A percentile compares a stretch with the other conserved stretches of the same genome.
Evolutionary conservation across 2,888 invertebrate genomes (phyloP).

Genomic region (Nomada hirtipes): DNA sequence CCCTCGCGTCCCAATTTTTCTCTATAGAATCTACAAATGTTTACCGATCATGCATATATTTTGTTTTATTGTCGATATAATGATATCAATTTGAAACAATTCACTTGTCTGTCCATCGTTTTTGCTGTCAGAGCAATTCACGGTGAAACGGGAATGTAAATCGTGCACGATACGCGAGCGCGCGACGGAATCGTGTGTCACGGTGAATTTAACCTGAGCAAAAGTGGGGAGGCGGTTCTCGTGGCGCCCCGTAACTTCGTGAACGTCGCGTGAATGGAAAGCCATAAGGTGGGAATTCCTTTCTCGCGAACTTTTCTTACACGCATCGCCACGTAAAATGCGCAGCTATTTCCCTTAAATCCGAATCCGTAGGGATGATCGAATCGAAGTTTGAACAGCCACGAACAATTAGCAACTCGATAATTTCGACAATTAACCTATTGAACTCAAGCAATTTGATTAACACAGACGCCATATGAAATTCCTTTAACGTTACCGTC

Average conservation of each 20-base stretch:
- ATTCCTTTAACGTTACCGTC: no score
- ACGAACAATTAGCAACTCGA: neutral
- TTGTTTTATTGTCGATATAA: no score
- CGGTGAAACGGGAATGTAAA: constrained; percentile 29
- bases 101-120: neutral
- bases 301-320: neutral
- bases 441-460: no score
- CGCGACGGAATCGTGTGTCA: constrained; percentile 49
- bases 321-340: neutral
- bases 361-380: neutral
- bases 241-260: constrained; percentile 42
- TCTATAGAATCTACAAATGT: neutral
- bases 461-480: no score
- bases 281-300: neutral
- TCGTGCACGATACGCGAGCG: constrained; percentile 30
- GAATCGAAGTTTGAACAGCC: neutral
- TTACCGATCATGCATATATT: neutral
- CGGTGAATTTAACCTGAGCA: constrained; percentile 51
- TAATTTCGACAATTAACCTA: neutral
- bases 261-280: constrained; percentile 42
- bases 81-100: neutral
- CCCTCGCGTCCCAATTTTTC: constrained; percentile 1
- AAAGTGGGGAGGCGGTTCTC: constrained; percentile 34
- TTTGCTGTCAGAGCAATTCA: neutral
- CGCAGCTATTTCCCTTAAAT: neutral